Evolutionary conservation across 2,797 vertebrate genomes (phyloP).

Genomic region (Dallia pectoralis): DNA sequence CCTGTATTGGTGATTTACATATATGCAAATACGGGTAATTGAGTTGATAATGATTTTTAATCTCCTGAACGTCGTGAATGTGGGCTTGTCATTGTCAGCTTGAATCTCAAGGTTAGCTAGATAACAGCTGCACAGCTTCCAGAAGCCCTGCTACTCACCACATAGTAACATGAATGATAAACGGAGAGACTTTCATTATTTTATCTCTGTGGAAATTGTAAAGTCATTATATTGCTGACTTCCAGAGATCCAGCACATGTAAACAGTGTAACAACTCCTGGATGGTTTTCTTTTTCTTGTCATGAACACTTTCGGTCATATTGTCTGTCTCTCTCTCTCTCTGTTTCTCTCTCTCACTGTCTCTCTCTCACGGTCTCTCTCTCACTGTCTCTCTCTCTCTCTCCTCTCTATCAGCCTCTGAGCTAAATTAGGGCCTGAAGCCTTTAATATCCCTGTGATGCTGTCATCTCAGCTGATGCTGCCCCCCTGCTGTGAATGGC

Average conservation of each 20-base stretch:
- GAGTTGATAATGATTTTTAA: not conserved
- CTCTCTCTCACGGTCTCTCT: constrained; percentile 3
- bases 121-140: constrained; percentile 47
- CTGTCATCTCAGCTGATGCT: constrained; percentile 33
- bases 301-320: constrained; percentile 22
- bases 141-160: constrained; percentile 51
- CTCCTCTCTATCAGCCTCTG: constrained; percentile 32
- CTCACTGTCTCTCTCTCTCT: not conserved
- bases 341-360: not conserved
- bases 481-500: constrained; percentile 20
- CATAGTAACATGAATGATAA: constrained; percentile 40
- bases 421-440: not conserved
- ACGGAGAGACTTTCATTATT: constrained; percentile 35
- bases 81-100: not conserved
- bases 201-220: constrained; percentile 27
- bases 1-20: not conserved
- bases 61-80: constrained; percentile 20
- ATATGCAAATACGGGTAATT: not conserved
- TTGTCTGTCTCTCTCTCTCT: not conserved
- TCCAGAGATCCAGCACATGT: constrained; percentile 39
- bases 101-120: constrained; percentile 40
- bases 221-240: constrained; percentile 21
- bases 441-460: constrained; percentile 23
- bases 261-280: constrained; percentile 24
- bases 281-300: constrained; percentile 14